A percentile compares a stretch with the other conserved stretches of the same genome.
These are phyloP conservation scores for Ceratothoa steindachneri DNA, from an alignment of 2,888 invertebrate genomes.

Conservation along the genomic window DNA sequence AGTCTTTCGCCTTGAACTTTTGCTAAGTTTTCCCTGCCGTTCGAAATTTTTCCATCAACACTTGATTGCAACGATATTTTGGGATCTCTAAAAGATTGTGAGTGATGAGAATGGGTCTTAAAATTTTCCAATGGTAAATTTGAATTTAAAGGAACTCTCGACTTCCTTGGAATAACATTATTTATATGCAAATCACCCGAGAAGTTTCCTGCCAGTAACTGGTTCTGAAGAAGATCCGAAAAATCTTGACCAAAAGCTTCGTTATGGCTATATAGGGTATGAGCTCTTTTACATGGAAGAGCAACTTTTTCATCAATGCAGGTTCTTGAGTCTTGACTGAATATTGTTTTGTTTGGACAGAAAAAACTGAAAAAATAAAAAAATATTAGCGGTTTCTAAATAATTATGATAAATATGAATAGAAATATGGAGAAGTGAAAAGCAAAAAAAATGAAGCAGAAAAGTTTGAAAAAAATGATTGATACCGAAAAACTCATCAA, in stretches of 20 bases:
- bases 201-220: not conserved
- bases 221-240: not conserved
- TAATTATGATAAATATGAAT: no score
- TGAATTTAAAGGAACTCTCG: not conserved
- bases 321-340: slow-evolving; percentile 44
- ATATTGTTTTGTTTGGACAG: slow-evolving; percentile 39
- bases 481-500: no score
- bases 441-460: no score
- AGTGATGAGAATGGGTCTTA: not conserved
- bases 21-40: not conserved
- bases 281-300: slow-evolving; percentile 37
- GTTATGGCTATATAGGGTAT: slow-evolving; percentile 38
- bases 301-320: slow-evolving; percentile 31
- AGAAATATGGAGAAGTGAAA: no score
- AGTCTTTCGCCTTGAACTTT: not conserved
- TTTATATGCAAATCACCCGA: not conserved
- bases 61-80: not conserved
- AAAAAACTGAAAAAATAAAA: slow-evolving; percentile 31
- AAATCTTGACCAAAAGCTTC: slow-evolving; percentile 26
- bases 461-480: no score
- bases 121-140: not conserved
- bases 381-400: no score
- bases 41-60: not conserved
- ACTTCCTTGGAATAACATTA: not conserved
- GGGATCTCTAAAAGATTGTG: not conserved